Conservation (phyloP, 2,797 vertebrate species). For the Glossophaga mutica region DNA sequence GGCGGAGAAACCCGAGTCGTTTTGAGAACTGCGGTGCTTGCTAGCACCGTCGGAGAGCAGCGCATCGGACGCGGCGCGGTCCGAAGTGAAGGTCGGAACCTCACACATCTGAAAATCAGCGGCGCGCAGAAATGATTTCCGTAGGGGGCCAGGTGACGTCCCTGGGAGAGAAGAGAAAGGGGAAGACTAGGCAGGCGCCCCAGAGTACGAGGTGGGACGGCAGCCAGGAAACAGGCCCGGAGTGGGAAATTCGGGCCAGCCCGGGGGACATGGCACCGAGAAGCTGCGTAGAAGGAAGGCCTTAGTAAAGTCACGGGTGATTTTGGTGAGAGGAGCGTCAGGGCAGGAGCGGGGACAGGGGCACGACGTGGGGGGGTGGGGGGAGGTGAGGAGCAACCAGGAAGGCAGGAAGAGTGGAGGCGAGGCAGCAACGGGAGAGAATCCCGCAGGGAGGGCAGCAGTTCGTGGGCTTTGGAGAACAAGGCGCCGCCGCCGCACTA, state of each 20-base stretch:
- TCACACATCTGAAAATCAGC: background rate
- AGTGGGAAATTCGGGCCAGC: background rate
- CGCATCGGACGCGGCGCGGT: background rate
- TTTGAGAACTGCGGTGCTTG: background rate
- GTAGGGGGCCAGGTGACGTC: background rate
- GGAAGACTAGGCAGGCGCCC: background rate
- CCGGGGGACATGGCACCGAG: background rate
- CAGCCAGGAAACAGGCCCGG: background rate
- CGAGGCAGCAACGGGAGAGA: background rate
- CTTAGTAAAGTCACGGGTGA: background rate
- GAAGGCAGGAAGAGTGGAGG: background rate
- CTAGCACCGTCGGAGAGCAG: background rate
- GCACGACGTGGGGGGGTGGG: background rate
- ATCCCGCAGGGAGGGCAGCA: background rate
- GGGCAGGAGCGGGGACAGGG: background rate
- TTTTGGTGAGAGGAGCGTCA: background rate
- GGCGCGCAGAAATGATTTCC: background rate
- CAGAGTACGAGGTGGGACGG: background rate
- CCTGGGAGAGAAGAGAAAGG: background rate
- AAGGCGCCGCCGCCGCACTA: no score
- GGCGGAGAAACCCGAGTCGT: background rate
- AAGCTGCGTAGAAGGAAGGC: background rate
- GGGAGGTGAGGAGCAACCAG: background rate
- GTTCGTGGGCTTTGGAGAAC: no score
- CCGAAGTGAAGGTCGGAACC: background rate